Evolutionary conservation across 30 jellyfish, hydroid and myxozoan genomes (phyloP), one percentile per base, ranked within the genome.

Genomic region (Rhopilema esculentum): DNA sequence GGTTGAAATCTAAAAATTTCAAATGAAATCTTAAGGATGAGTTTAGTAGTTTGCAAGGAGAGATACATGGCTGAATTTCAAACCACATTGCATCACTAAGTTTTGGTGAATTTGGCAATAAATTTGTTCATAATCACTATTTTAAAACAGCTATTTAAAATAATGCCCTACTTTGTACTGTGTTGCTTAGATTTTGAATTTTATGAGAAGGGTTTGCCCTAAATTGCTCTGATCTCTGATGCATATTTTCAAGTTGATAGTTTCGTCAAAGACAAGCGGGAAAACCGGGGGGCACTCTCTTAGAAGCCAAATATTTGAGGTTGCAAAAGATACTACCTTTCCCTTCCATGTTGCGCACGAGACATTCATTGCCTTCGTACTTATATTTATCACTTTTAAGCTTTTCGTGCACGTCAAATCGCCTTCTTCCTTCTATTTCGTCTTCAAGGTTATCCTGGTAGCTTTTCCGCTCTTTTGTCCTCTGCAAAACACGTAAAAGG

Each of bases 401-500:
- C 79, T 95, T 95, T 76, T 90, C 99, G 40, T 95, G 97, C 23
- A 95, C 96, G 81, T 83, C 90, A 84, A 89, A 95, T 27, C 91
- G 90, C 65, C 99, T 82, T 72, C 86, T 90, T 49, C 99, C 99
- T 80, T 95, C 99, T 21, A 95, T 95, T 76, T 76, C 99, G 57
- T 90, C 97, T 72, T 95, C 99, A 6, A 95, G 91, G 66, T 80
- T 80, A 66, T 96, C 89, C 57, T 85, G 79, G 92, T 95, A 95
- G 77, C 93, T 80, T 90, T 82, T 95, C 83, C 86, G 89, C 77
- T 90, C 97, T 66, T 87, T 89, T 23, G 82, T 88, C 72, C 99
- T 84, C 99, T 95, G 86, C 88, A 80, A 88, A 64, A 73, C 93
- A 87, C 72, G 85, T 40, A 53, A 77, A 49, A 24, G 61, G 27